A percentile compares a stretch with the other conserved stretches of the same genome.
Evolutionary conservation across 2,888 invertebrate genomes (phyloP).

Genomic region (Craniophora ligustri): DNA sequence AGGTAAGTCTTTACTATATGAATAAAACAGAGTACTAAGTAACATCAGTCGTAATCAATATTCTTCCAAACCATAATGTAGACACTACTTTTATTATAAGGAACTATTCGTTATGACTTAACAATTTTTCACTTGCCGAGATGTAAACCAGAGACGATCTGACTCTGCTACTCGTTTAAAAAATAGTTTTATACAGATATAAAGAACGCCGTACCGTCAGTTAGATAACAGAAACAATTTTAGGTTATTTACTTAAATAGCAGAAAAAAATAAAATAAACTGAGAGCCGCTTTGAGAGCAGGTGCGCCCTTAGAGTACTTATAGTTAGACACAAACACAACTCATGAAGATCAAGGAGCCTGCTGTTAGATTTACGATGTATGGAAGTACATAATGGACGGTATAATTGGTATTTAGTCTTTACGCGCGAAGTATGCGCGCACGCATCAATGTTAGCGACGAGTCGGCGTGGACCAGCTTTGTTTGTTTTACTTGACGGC

Average conservation of each 20-base stretch:
- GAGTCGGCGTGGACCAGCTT: background rate
- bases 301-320: conserved; percentile 36
- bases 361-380: conserved; percentile 48
- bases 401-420: conserved; percentile 54
- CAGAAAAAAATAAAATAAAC: conserved; percentile 25
- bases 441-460: conserved; percentile 16
- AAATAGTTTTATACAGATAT: conserved; percentile 2
- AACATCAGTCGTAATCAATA: background rate
- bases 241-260: conserved; percentile 3
- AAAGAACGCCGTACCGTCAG: background rate
- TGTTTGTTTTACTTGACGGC: conserved; percentile 53
- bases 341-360: conserved; percentile 39
- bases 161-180: conserved; percentile 1
- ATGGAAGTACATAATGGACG: conserved; percentile 51
- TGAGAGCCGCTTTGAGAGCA: conserved; percentile 24
- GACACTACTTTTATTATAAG: background rate
- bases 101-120: conserved; percentile 7
- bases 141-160: conserved; percentile 11
- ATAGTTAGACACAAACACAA: conserved; percentile 22
- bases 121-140: conserved; percentile 1
- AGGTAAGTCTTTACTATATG: too few relatives aligned
- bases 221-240: conserved; percentile 12
- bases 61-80: background rate
- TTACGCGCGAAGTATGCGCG: conserved; percentile 47
- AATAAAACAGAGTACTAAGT: background rate